Conservation (phyloP, 2,113 vertebrate species). For the Neomonachus schauinslandi region DNA sequence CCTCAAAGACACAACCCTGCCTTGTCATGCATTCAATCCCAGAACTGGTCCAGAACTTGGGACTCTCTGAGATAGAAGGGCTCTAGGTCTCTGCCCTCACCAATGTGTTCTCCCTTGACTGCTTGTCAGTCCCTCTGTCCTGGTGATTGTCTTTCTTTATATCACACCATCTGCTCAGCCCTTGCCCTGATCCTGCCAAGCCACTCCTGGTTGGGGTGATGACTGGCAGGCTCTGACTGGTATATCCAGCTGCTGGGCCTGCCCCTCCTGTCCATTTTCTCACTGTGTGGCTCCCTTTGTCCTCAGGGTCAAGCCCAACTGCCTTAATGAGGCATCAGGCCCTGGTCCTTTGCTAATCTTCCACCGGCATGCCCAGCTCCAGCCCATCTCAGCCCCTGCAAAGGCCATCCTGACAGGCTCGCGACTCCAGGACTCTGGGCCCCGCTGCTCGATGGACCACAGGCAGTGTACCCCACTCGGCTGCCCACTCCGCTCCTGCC, state of each 20-base stretch:
- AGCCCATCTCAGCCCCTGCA: background rate
- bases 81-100: background rate
- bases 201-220: background rate
- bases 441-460: background rate
- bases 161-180: background rate
- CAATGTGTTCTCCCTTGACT: background rate
- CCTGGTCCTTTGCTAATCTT: background rate
- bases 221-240: fast-evolving
- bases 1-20: background rate
- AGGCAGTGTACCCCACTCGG: background rate
- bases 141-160: background rate
- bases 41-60: background rate
- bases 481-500: background rate
- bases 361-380: background rate
- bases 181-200: background rate
- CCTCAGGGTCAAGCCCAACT: background rate
- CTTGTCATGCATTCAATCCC: background rate
- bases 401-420: fast-evolving
- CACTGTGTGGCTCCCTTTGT: background rate
- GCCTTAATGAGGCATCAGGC: fast-evolving
- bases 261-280: background rate
- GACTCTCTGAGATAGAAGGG: background rate
- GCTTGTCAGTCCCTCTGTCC: background rate
- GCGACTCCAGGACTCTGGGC: no score
- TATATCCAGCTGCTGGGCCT: background rate